A percentile compares a stretch with the other conserved stretches of the same genome.
These are phyloP conservation scores for Beroe ovata DNA, from an alignment of 37 sponge, comb jelly and placozoan genomes.

Conservation along the genomic window DNA sequence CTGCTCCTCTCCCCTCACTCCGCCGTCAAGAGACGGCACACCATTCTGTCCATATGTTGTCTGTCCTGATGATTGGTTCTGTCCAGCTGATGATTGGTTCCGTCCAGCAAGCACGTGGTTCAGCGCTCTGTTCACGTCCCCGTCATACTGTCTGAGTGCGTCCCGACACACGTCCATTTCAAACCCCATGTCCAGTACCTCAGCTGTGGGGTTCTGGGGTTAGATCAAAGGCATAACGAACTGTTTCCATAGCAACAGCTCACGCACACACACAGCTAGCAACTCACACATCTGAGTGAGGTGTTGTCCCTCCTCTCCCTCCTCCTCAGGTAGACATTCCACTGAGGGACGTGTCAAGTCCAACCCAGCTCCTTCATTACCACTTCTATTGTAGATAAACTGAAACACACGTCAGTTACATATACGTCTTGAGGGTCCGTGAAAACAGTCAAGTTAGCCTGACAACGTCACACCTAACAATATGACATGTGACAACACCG, in stretches of 20 bases:
- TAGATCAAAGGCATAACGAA: neutral
- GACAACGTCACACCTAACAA: too few species aligned
- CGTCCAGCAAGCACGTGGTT: conserved; percentile 18
- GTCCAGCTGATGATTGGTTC: neutral
- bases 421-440: too few species aligned
- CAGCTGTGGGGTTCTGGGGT: neutral
- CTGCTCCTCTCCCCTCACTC: neutral
- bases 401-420: too few species aligned
- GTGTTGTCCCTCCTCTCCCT: conserved; percentile 19
- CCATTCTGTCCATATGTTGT: neutral
- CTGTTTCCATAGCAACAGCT: too few species aligned
- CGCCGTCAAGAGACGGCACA: neutral
- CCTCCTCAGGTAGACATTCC: conserved; percentile 49
- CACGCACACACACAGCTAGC: too few species aligned
- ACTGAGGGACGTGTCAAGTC: conserved; percentile 4
- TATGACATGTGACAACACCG: neutral
- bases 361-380: neutral
- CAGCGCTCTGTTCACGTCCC: conserved; percentile 39
- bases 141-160: conserved; percentile 37
- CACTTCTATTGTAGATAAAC: conserved; percentile 40
- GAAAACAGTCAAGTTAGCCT: too few species aligned
- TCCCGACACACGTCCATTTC: conserved; percentile 62
- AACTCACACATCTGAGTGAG: conserved; percentile 30
- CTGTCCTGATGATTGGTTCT: neutral
- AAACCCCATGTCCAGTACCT: conserved; percentile 53